These are phyloP conservation scores for Drosophila bocqueti DNA, from an alignment of 1,140 invertebrate genomes.

Conservation along the genomic window DNA sequence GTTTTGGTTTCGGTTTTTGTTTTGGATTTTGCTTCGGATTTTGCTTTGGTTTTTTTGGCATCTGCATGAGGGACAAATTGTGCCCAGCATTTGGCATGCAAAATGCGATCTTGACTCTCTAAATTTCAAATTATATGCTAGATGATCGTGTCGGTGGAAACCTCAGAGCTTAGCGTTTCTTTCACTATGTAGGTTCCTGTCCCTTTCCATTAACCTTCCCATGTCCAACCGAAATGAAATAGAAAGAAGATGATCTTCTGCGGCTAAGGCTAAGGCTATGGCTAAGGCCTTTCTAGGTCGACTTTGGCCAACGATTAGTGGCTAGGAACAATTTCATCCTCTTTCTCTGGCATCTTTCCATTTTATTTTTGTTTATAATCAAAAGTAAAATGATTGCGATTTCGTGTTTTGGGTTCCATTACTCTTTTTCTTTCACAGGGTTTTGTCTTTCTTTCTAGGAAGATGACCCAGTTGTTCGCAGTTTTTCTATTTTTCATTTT, in stretches of 20 bases:
- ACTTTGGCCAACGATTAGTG: constrained; percentile 44
- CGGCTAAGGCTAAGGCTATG: constrained; percentile 16
- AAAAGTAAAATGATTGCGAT: constrained; percentile 81
- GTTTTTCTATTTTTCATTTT: constrained; percentile 50
- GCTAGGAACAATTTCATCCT: constrained; percentile 52
- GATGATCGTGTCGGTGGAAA: constrained; percentile 54
- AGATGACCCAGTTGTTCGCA: constrained; percentile 69
- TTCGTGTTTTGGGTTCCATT: constrained; percentile 69
- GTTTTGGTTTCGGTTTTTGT: constrained; percentile 38
- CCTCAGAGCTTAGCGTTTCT: constrained; percentile 37
- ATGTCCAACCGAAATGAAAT: constrained; percentile 61
- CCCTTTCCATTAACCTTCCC: constrained; percentile 46
- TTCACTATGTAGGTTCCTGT: constrained; percentile 52
- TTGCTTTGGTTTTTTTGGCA: constrained; percentile 23
- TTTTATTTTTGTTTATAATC: constrained; percentile 74
- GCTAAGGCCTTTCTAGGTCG: constrained; percentile 55
- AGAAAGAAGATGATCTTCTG: constrained; percentile 58
- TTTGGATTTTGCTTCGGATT: constrained; percentile 16
- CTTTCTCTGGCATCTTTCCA: constrained; percentile 32
- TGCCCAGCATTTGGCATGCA: constrained; percentile 75
- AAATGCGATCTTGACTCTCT: constrained; percentile 62
- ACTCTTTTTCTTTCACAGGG: constrained; percentile 13
- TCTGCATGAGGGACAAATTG: constrained; percentile 66
- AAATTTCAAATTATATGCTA: constrained; percentile 76
- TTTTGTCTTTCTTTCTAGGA: constrained; percentile 48